Percentiles rank a stretch among this genome's conserved stretches.
Conservation (phyloP, 2,888 invertebrate species). For the Graphium colonna region DNA sequence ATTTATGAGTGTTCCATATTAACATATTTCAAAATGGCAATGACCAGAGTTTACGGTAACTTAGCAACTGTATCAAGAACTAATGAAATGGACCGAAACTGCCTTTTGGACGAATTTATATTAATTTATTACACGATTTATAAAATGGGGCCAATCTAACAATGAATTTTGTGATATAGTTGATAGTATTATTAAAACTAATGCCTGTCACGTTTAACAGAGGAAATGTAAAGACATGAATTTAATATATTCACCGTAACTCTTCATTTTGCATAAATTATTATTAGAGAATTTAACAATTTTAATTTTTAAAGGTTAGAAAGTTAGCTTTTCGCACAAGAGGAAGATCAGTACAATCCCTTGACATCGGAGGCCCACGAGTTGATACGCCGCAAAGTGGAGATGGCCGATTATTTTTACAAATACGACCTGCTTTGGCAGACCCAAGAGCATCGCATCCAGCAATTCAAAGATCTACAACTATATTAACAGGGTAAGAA, state of each 20-base stretch:
- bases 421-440: constrained; percentile 70
- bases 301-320: constrained; percentile 52
- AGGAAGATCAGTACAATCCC: constrained; percentile 71
- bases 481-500: constrained; percentile 65
- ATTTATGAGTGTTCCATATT: constrained; percentile 16
- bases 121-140: constrained; percentile 40
- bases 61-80: constrained; percentile 48
- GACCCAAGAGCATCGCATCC: constrained; percentile 49
- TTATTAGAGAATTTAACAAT: neutral
- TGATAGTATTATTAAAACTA: constrained; percentile 43
- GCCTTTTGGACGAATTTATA: constrained; percentile 68
- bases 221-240: constrained; percentile 60
- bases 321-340: constrained; percentile 70
- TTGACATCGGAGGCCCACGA: constrained; percentile 56
- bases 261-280: neutral
- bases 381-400: constrained; percentile 53
- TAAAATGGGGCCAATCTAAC: constrained; percentile 57
- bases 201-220: constrained; percentile 71
- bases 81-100: constrained; percentile 62
- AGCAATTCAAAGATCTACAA: constrained; percentile 69
- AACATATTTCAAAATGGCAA: constrained; percentile 19
- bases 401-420: constrained; percentile 65
- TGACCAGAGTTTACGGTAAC: constrained; percentile 36
- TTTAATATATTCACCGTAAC: neutral
- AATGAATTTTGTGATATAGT: constrained; percentile 32